phyloP scores from a whole-genome alignment of 1,140 invertebrate species.

The Melitaea cinxia region DNA sequence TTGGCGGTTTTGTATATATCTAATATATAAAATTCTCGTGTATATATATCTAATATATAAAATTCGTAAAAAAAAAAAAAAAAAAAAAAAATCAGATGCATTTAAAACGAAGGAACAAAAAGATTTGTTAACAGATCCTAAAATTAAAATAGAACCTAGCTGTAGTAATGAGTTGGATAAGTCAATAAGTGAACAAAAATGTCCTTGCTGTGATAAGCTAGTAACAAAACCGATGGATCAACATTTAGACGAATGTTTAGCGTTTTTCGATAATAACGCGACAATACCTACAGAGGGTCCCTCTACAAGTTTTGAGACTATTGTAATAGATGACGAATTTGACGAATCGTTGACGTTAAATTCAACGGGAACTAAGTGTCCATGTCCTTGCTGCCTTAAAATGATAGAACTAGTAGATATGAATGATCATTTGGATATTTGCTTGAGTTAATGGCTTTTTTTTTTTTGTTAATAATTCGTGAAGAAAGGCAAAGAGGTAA shows the following conservation, averaged over 20 bases:
- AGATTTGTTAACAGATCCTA: constrained; percentile 9
- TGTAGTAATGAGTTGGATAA: constrained; percentile 15
- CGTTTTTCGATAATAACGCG: constrained; percentile 57
- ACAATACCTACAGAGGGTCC: constrained; percentile 55
- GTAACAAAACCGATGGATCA: constrained; percentile 80
- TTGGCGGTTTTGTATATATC: too few relatives aligned
- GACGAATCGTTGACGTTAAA: constrained; percentile 65
- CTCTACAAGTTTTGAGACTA: constrained; percentile 51
- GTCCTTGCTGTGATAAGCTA: constrained; percentile 84
- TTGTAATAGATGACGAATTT: constrained; percentile 62
- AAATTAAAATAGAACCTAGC: constrained; percentile 34
- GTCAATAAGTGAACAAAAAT: constrained; percentile 55
- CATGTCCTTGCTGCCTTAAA: constrained; percentile 73
- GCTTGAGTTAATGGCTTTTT: constrained; percentile 58
- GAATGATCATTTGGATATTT: constrained; percentile 72
- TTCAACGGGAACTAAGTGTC: constrained; percentile 71
- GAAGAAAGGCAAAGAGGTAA: too few relatives aligned
- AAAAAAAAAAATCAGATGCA: background rate
- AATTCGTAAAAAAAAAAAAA: too few relatives aligned
- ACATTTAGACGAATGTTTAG: constrained; percentile 85
- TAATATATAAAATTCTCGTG: too few relatives aligned
- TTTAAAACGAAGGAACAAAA: background rate
- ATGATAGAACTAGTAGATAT: constrained; percentile 72
- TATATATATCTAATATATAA: too few relatives aligned
- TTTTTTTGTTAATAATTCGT: too few relatives aligned